Conservation (phyloP, 2,113 vertebrate species). For the Cynocephalus volans region DNA sequence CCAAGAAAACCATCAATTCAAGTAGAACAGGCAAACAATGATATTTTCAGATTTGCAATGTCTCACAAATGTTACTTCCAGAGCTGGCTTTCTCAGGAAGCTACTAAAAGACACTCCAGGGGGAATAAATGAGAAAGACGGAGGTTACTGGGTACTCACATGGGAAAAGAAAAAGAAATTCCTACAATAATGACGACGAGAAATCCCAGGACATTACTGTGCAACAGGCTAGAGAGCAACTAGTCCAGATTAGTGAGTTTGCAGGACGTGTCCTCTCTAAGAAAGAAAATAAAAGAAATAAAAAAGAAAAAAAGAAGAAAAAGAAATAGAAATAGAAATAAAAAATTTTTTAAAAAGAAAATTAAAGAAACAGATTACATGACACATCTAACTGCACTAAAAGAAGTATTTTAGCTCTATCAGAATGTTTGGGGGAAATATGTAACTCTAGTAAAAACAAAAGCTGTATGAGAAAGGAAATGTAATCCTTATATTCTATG, state of each 20-base stretch:
- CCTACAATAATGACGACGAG: neutral
- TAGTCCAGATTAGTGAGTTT: neutral
- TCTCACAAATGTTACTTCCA: constrained; percentile 39
- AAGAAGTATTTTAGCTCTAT: neutral
- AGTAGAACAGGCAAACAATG: neutral
- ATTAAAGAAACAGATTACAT: neutral
- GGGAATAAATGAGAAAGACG: neutral
- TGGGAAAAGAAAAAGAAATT: neutral
- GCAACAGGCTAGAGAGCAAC: neutral
- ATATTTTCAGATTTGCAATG: neutral
- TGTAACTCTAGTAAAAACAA: neutral
- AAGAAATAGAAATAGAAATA: too few relatives aligned
- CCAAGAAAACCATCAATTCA: neutral
- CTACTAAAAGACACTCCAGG: neutral
- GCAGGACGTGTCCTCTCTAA: neutral
- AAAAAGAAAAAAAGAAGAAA: too few relatives aligned
- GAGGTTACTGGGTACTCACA: neutral
- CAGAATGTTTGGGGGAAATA: neutral
- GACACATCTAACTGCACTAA: neutral
- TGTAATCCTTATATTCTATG: neutral
- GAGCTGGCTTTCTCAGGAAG: neutral
- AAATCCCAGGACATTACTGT: neutral
- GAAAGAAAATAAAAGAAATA: neutral
- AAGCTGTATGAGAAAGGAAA: constrained; percentile 15
- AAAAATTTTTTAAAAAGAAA: neutral